Percentiles rank a stretch among this genome's conserved stretches.
Evolutionary conservation across 2,888 invertebrate genomes (phyloP).

Genomic region (Ichneumoninae sp.): DNA sequence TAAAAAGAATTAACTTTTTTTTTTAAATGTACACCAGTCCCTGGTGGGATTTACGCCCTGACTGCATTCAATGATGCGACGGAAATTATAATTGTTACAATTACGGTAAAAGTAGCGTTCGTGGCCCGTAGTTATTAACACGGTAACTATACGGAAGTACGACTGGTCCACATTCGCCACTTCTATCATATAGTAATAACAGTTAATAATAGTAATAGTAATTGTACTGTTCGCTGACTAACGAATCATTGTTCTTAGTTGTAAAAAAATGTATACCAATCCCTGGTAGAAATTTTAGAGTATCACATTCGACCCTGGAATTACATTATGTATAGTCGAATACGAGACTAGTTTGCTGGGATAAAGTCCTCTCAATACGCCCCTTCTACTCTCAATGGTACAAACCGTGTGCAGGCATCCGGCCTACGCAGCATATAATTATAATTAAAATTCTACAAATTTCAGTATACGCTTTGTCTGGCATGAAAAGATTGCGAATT

Average conservation of each 20-base stretch:
- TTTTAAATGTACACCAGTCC: no score
- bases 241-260: neutral
- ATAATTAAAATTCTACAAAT: neutral
- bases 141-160: no score
- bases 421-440: neutral
- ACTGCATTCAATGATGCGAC: neutral
- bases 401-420: slow-evolving; percentile 4
- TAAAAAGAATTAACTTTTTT: no score
- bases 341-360: neutral
- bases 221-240: neutral
- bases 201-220: neutral
- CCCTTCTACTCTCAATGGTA: neutral
- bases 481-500: neutral
- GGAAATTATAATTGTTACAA: neutral
- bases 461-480: neutral
- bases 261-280: neutral
- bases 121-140: no score
- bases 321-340: neutral
- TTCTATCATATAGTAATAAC: no score
- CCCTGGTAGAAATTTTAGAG: no score
- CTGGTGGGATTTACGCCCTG: no score
- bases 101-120: neutral
- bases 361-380: neutral
- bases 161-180: no score
- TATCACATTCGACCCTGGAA: no score